Percentiles rank a stretch among this genome's conserved stretches.
Evolutionary conservation across 2,113 vertebrate genomes (phyloP).

Genomic region (Stegastes partitus): DNA sequence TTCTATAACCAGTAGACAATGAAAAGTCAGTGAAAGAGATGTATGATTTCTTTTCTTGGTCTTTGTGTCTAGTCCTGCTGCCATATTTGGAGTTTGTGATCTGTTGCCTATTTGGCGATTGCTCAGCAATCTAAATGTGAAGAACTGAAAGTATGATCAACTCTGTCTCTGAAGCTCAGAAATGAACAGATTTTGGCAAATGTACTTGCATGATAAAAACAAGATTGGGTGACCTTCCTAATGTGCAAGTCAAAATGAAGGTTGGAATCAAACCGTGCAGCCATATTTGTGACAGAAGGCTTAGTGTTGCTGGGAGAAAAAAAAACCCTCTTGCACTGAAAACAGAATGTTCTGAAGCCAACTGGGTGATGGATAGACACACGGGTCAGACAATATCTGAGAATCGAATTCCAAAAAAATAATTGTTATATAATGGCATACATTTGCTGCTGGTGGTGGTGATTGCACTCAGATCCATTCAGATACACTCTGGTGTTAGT

Average conservation of each 20-base stretch:
- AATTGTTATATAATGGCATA: no score
- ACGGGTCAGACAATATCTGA: no score
- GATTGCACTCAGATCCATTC: conserved; percentile 1
- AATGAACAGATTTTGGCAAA: background rate
- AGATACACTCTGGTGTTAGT: background rate
- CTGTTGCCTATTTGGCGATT: background rate
- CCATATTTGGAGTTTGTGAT: background rate
- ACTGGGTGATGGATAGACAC: no score
- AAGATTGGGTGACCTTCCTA: background rate
- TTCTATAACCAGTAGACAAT: background rate
- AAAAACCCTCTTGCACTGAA: no score
- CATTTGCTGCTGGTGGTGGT: background rate
- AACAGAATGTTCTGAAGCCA: no score
- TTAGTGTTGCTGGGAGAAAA: background rate
- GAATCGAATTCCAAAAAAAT: no score
- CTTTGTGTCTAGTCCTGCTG: background rate
- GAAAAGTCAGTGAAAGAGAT: background rate
- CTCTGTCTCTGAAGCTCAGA: background rate
- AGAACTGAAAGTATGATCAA: background rate
- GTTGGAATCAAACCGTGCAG: background rate
- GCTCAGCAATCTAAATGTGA: background rate
- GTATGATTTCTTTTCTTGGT: background rate
- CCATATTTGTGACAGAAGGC: background rate
- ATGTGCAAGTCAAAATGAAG: conserved; percentile 7
- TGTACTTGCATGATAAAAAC: background rate